phyloP scores from a whole-genome alignment of 2,113 vertebrate genomes.

The Cyanoramphus novaezelandiae region DNA sequence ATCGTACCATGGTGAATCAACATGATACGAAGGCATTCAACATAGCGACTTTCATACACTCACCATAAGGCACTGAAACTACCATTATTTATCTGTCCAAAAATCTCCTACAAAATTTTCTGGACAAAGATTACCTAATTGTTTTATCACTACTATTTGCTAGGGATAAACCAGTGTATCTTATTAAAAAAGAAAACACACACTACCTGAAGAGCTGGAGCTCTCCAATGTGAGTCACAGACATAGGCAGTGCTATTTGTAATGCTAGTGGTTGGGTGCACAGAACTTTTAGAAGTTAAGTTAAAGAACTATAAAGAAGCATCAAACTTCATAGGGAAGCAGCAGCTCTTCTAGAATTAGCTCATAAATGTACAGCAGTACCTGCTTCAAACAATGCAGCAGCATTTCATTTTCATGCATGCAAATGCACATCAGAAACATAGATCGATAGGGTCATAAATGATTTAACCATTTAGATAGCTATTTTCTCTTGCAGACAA shows the following conservation, averaged over 20 bases:
- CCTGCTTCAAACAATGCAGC: background rate
- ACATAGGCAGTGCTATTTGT: background rate
- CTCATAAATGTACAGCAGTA: background rate
- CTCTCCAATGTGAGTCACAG: background rate
- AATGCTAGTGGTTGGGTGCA: background rate
- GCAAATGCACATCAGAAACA: background rate
- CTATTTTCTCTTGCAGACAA: background rate
- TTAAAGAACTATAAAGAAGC: background rate
- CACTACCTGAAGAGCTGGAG: background rate
- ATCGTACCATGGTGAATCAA: background rate
- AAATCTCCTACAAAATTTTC: background rate
- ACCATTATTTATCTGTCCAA: background rate
- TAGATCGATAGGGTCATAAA: background rate
- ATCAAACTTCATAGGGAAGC: background rate
- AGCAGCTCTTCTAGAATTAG: background rate
- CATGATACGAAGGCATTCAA: background rate
- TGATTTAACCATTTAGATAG: background rate
- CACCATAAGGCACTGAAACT: background rate
- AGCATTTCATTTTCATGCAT: background rate
- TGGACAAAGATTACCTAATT: background rate
- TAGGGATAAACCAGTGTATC: background rate
- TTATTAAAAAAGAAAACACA: background rate
- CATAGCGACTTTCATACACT: background rate
- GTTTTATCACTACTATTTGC: background rate
- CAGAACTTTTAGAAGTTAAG: background rate